Evolutionary conservation across 2,797 vertebrate genomes (phyloP), one percentile per base, ranked within the genome.

Genomic region (Salarias fasciatus): DNA sequence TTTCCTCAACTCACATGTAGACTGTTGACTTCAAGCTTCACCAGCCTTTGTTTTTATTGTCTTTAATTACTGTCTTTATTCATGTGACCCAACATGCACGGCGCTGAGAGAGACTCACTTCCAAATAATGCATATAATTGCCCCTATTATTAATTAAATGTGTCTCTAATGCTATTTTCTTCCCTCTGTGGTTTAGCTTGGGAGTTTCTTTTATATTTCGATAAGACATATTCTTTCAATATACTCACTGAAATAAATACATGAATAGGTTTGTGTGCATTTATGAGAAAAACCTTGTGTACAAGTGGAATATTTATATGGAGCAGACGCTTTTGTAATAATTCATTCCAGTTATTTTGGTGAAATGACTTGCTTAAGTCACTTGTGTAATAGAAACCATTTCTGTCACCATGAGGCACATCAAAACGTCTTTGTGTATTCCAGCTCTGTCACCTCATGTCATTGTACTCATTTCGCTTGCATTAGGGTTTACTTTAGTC

Each of bases 401-500:
- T 44, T 60, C 44, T 55, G 51, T 77, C 55, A 72, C 5, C 2
- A 5, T 37, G 48, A 59, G 6, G 28, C 49, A 48, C 50, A 38
- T 54, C 52, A 63, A 35, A 60, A 54, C 50, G 49, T 61, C 54
- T 48, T 36, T 54, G 41, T 51, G 14, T 30, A 31, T 58, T 49
- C 7, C 8, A 9, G 45, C 41, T 11, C 38, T 45, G 61, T 69
- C 50, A 29, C 42, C 33, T 56, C 24, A 35, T 73, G 55, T 66
- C 43, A 49, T 28, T 29, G 9, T 8, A 30, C 30, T 48, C 33
- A 12, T 48, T 53, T 48, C 46, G 37, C 14, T 57, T 57, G 28
- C 37, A 51, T 54, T 45, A 64, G 48, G 43, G 56, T 61, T 53
- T 54, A 46, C 54, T 65, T 55, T 46, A 53, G 24, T 38, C 30